These are phyloP conservation scores for Druon quercuslanigerum DNA, from an alignment of 1,140 invertebrate genomes.

Conservation along the genomic window DNA sequence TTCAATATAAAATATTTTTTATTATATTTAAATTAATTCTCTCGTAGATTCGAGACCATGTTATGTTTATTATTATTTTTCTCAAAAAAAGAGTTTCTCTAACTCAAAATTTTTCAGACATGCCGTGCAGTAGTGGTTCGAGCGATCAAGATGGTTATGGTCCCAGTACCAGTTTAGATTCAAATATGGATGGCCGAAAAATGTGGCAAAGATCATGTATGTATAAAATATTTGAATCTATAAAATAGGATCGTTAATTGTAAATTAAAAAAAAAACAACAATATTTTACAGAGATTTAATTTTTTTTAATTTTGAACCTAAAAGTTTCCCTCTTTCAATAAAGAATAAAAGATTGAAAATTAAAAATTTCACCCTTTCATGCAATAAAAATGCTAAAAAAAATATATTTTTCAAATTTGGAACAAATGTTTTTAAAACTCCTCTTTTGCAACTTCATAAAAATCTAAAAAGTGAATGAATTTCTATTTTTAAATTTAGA, in stretches of 20 bases:
- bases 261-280: background rate
- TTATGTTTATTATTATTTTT: background rate
- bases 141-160: constrained; percentile 78
- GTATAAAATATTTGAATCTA: constrained; percentile 46
- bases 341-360: too few species aligned
- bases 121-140: constrained; percentile 76
- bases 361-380: too few species aligned
- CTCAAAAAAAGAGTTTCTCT: background rate
- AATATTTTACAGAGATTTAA: too few species aligned
- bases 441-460: too few species aligned
- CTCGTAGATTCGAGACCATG: background rate
- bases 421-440: too few species aligned
- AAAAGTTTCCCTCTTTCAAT: too few species aligned
- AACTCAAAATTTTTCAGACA: constrained; percentile 60
- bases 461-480: too few species aligned
- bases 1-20: background rate
- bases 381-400: too few species aligned
- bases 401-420: too few species aligned
- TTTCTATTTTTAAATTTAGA: too few species aligned
- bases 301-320: too few species aligned
- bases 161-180: constrained; percentile 79
- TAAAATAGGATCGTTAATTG: constrained; percentile 35
- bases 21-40: background rate
- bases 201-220: constrained; percentile 77
- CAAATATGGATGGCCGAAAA: constrained; percentile 76